Percentiles rank a stretch among this genome's conserved stretches.
phyloP scores from a whole-genome alignment of 2,113 vertebrate genomes.

The Copsychus sechellarum region DNA sequence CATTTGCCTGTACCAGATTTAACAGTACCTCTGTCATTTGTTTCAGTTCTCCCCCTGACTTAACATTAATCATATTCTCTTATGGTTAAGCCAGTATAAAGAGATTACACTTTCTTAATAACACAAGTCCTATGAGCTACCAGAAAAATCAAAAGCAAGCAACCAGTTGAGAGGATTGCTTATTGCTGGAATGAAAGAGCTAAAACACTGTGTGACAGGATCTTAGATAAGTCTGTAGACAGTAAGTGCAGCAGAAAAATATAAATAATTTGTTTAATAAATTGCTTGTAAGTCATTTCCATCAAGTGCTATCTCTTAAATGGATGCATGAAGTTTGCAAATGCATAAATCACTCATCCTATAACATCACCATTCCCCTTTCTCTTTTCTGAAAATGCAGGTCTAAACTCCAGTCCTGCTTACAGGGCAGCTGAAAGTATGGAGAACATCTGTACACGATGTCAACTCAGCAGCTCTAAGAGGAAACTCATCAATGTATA shows the following conservation, averaged over 20 bases:
- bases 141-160: not conserved
- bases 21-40: not conserved
- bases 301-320: not conserved
- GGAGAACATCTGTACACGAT: not conserved
- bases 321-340: not conserved
- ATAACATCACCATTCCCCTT: not conserved
- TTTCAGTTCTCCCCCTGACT: not conserved
- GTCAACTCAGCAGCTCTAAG: not conserved
- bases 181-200: not conserved
- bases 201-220: not conserved
- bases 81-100: not conserved
- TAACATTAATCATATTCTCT: not conserved
- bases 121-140: not conserved
- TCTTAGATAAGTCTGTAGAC: not conserved
- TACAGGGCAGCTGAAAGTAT: not conserved
- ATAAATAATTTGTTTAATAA: not conserved
- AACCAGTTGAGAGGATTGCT: not conserved
- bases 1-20: not conserved
- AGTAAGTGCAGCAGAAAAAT: not conserved
- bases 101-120: not conserved
- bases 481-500: not conserved
- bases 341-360: not conserved
- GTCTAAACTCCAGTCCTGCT: not conserved
- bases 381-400: not conserved
- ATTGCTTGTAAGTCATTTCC: not conserved